phyloP scores from a whole-genome alignment of 2,888 invertebrate species.

The Agrochola lota region DNA sequence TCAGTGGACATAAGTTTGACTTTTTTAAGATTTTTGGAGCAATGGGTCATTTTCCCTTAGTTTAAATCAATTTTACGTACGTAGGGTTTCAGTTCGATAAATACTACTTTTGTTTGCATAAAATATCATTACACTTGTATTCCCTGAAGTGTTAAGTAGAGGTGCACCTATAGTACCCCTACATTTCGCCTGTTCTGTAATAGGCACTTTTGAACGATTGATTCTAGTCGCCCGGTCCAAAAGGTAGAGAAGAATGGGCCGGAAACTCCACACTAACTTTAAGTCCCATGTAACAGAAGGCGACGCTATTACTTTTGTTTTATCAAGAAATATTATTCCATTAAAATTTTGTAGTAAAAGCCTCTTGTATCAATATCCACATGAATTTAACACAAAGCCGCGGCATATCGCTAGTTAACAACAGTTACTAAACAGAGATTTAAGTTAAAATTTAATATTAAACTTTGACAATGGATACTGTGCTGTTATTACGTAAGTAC shows the following conservation, averaged over 20 bases:
- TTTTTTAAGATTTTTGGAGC: neutral
- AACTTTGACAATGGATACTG: conserved; percentile 63
- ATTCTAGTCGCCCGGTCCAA: no score
- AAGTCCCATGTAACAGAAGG: neutral
- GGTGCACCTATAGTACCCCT: neutral
- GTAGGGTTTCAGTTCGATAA: neutral
- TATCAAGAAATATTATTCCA: neutral
- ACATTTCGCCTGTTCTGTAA: neutral
- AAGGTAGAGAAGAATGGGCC: no score
- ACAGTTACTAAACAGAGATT: conserved; percentile 53
- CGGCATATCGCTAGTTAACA: conserved; percentile 28
- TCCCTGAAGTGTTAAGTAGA: no score
- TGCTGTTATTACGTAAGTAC: conserved; percentile 49
- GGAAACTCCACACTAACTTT: no score
- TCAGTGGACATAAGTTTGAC: no score
- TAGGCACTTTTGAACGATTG: no score
- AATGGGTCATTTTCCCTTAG: neutral
- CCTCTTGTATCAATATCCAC: neutral
- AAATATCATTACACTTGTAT: no score
- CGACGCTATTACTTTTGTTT: neutral
- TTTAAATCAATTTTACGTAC: neutral
- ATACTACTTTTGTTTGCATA: neutral
- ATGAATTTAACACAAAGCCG: conserved; percentile 25
- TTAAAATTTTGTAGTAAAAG: neutral
- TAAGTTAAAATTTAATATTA: conserved; percentile 63